These are phyloP conservation scores for Plusia festucae DNA, from an alignment of 2,888 invertebrate genomes.

Conservation along the genomic window DNA sequence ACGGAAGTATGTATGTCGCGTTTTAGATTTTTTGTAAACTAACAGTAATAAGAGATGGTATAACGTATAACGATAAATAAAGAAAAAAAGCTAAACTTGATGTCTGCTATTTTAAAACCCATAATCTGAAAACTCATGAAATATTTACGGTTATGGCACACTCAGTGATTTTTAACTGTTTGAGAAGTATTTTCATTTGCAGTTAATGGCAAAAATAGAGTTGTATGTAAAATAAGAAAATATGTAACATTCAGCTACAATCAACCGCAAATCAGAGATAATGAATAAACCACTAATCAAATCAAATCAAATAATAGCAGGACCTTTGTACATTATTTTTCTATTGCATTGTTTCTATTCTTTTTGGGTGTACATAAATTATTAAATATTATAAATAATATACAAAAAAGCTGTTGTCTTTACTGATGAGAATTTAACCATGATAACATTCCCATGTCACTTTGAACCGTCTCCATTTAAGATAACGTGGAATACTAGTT, in stretches of 20 bases:
- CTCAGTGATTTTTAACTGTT: background rate
- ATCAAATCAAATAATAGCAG: no score
- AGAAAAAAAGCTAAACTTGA: background rate
- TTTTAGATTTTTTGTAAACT: conserved; percentile 1
- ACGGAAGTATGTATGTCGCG: conserved; percentile 32
- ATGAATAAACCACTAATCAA: no score
- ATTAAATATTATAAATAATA: no score
- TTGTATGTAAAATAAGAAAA: background rate
- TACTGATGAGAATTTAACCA: no score
- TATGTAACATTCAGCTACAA: no score
- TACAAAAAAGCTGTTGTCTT: no score
- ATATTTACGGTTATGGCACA: conserved; percentile 4
- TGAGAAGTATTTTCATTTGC: background rate
- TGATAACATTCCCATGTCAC: no score
- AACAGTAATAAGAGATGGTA: background rate
- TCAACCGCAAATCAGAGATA: no score
- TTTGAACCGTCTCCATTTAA: background rate
- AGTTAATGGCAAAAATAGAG: background rate
- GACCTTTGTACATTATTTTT: no score
- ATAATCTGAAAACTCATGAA: conserved; percentile 3
- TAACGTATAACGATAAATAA: background rate
- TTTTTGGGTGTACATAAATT: no score
- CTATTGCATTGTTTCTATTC: no score
- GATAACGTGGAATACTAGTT: background rate
- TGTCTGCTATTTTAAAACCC: conserved; percentile 2